These are phyloP conservation scores for Aphelocoma californica DNA, from an alignment of 2,797 vertebrate species.

Conservation along the genomic window DNA sequence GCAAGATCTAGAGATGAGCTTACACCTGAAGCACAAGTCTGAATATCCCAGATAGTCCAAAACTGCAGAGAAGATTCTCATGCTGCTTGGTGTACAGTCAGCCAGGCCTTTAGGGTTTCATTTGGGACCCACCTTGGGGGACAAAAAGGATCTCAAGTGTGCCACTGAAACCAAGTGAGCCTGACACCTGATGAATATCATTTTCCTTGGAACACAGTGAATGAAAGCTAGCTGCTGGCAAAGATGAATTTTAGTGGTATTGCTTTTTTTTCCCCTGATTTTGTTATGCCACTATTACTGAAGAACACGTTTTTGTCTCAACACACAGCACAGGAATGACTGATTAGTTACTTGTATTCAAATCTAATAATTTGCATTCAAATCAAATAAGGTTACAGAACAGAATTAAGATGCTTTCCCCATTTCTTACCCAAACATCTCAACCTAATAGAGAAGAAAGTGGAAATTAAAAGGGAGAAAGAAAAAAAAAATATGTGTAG, in stretches of 20 bases:
- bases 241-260: neutral
- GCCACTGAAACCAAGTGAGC: neutral
- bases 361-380: neutral
- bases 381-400: neutral
- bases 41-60: neutral
- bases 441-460: neutral
- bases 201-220: neutral
- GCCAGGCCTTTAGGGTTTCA: accelerated
- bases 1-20: neutral
- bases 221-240: neutral
- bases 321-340: neutral
- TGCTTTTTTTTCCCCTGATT: neutral
- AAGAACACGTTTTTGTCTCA: neutral
- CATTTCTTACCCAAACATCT: neutral
- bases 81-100: neutral
- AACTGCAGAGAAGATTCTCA: neutral
- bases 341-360: neutral
- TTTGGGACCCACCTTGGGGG: neutral
- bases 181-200: neutral
- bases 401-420: neutral
- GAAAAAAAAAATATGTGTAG: neutral
- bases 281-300: neutral
- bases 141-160: neutral
- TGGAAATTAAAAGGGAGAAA: neutral
- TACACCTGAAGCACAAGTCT: neutral